A percentile compares a stretch with the other conserved stretches of the same genome.
phyloP scores from a whole-genome alignment of 2,113 vertebrate genomes.

The Esox niger region DNA sequence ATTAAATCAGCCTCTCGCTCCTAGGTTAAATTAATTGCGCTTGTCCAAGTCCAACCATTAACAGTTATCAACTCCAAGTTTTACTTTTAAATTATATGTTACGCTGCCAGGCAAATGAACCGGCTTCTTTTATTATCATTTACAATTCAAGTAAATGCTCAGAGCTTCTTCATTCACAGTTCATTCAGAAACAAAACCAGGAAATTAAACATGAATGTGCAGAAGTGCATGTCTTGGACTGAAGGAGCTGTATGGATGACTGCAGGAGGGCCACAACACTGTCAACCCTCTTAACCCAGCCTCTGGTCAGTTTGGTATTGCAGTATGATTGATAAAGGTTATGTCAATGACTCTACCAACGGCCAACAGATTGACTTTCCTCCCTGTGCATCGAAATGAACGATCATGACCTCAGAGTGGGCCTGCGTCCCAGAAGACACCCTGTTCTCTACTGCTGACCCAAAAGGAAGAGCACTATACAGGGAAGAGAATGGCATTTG shows the following conservation, averaged over 20 bases:
- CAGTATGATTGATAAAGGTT: conserved; percentile 16
- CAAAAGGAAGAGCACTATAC: too few species aligned
- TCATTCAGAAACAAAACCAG: not conserved
- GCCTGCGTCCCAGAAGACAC: conserved; percentile 11
- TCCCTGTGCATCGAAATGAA: conserved; percentile 44
- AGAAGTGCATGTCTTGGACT: too few species aligned
- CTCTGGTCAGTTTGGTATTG: not conserved
- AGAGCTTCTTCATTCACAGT: not conserved
- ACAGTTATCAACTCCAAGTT: conserved; percentile 39
- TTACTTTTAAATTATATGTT: conserved; percentile 33
- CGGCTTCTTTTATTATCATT: not conserved
- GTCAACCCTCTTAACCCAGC: not conserved
- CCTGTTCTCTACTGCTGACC: too few species aligned
- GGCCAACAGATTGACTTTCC: conserved; percentile 13
- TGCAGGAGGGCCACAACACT: too few species aligned
- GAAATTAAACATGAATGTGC: not conserved
- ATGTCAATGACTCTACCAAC: conserved; percentile 33
- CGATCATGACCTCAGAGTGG: conserved; percentile 45
- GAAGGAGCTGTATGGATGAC: too few species aligned
- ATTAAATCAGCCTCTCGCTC: conserved; percentile 59
- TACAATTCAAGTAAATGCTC: not conserved
- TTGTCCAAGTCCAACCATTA: conserved; percentile 38
- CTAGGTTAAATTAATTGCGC: conserved; percentile 57
- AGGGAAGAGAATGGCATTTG: too few species aligned
- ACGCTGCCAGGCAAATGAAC: conserved; percentile 9